phyloP scores from a whole-genome alignment of 1,140 invertebrate species.

The Eupristina koningsbergeri region DNA sequence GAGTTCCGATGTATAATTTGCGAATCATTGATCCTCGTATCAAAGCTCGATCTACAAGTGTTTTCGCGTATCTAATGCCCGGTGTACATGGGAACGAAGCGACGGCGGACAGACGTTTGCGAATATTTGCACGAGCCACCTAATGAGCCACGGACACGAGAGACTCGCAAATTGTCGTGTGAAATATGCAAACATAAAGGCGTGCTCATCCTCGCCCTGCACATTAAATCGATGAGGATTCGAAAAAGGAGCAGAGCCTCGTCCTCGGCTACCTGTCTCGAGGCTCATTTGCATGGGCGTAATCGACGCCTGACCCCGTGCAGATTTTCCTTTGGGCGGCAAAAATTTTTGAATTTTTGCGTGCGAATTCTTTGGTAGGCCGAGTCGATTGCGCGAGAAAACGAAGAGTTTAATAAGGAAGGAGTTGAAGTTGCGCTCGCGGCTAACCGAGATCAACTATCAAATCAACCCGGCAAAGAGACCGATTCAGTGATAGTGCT shows the following conservation, averaged over 20 bases:
- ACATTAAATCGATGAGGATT: not conserved
- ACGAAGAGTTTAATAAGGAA: too few relatives aligned
- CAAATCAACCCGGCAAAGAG: not conserved
- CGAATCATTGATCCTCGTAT: too few relatives aligned
- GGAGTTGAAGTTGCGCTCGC: too few relatives aligned
- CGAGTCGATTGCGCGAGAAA: not conserved
- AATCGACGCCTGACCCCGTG: not conserved
- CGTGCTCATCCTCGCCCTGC: not conserved
- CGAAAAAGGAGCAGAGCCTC: not conserved
- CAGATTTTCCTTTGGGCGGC: not conserved
- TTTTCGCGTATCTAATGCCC: too few relatives aligned
- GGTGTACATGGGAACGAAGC: too few relatives aligned
- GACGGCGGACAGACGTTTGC: not conserved
- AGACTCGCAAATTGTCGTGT: slow-evolving; percentile 28
- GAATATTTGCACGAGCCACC: not conserved
- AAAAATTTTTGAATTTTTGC: not conserved
- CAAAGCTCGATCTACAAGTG: not conserved
- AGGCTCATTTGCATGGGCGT: not conserved
- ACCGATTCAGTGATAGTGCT: too few relatives aligned
- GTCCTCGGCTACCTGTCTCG: not conserved
- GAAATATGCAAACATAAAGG: slow-evolving; percentile 45
- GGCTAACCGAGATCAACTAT: too few relatives aligned
- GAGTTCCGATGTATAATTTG: not conserved
- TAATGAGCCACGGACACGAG: slow-evolving; percentile 45
- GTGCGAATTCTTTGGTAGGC: not conserved